phyloP scores from a whole-genome alignment of 1,140 invertebrate genomes.

The Helicoverpa zea region DNA sequence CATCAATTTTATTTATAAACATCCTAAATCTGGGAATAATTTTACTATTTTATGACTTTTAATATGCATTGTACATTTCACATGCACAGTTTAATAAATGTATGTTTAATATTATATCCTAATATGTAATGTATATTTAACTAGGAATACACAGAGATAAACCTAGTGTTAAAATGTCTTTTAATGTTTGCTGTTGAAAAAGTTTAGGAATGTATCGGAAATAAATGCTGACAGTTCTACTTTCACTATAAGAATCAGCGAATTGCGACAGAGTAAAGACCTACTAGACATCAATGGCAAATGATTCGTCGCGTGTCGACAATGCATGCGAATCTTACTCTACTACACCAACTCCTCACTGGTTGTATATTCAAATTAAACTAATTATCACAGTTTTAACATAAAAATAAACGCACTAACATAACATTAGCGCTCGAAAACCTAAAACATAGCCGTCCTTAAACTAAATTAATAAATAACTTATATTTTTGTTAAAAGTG shows the following conservation, averaged over 20 bases:
- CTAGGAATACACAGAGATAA: not conserved
- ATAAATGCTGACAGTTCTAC: not conserved
- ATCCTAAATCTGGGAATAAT: no score
- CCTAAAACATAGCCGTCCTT: slow-evolving; percentile 82
- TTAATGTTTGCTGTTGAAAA: slow-evolving; percentile 2
- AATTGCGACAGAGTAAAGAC: slow-evolving; percentile 1
- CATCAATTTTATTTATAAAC: not conserved
- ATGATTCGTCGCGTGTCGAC: slow-evolving; percentile 46
- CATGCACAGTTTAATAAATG: not conserved
- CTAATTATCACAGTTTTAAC: slow-evolving; percentile 85
- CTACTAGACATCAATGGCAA: slow-evolving; percentile 53
- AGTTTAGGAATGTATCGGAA: not conserved
- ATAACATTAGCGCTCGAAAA: slow-evolving; percentile 72
- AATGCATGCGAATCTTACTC: slow-evolving; percentile 51
- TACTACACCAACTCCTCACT: slow-evolving; percentile 43
- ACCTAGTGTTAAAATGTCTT: slow-evolving; percentile 22
- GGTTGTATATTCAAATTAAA: slow-evolving; percentile 69
- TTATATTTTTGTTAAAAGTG: slow-evolving; percentile 75
- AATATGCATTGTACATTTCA: no score
- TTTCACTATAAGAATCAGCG: not conserved
- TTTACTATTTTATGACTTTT: no score
- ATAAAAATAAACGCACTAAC: slow-evolving; percentile 77
- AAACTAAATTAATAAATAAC: slow-evolving; percentile 84
- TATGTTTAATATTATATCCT: not conserved
- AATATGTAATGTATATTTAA: slow-evolving; percentile 1